phyloP scores from a whole-genome alignment of 2,888 invertebrate species.

The Oscheius sp. region DNA sequence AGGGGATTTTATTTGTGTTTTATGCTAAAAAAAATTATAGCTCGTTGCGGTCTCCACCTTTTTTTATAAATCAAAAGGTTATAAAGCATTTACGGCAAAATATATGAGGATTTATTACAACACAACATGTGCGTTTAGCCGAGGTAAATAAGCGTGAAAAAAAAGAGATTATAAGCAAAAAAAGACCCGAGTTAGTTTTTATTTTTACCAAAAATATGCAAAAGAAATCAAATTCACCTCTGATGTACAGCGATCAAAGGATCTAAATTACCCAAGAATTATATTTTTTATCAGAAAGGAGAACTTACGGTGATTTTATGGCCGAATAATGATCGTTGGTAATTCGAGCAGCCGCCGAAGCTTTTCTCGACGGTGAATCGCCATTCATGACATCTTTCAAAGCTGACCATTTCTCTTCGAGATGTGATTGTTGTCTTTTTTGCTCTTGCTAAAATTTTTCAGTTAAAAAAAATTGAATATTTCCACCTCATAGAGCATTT shows the following conservation, averaged over 20 bases:
- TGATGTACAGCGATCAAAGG: neutral
- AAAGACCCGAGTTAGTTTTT: neutral
- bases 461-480: no score
- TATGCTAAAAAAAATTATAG: no score
- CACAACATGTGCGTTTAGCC: neutral
- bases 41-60: no score
- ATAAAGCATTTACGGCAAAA: no score
- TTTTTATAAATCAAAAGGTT: no score
- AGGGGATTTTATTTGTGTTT: neutral
- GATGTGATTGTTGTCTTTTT: constrained; percentile 2
- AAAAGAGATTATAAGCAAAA: neutral
- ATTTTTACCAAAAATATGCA: neutral
- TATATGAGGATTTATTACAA: neutral
- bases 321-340: neutral
- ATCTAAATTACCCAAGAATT: neutral
- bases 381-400: constrained; percentile 22
- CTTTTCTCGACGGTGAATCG: constrained; percentile 1
- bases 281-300: neutral
- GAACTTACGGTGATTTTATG: constrained; percentile 18
- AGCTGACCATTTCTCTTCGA: constrained; percentile 21
- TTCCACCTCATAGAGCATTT: neutral
- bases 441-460: neutral
- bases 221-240: neutral
- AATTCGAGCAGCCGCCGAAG: neutral
- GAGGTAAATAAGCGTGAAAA: neutral